Evolutionary conservation across 2,888 invertebrate species (phyloP), one percentile per base, ranked within the genome.

Genomic region (Phengaris alcon): DNA sequence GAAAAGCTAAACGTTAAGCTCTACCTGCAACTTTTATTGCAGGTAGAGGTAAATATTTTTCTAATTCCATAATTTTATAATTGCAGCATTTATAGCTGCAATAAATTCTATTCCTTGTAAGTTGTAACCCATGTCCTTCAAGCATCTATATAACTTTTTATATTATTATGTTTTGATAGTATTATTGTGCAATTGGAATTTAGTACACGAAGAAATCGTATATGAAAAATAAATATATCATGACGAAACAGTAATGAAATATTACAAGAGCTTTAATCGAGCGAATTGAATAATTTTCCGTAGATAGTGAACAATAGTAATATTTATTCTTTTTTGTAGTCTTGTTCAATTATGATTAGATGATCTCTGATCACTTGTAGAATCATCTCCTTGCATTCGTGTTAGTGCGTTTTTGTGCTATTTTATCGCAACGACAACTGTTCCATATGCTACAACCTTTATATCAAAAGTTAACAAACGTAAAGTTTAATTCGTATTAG

Each of bases 381-480:
- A 48, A 48, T 48, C 48, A 6, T 57, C 57, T 9, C 15, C 57
- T 57, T 22, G 55, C n/a, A 15, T 57, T 57, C 15, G 15, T 57
- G 9, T 57, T 13, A n/a, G 55, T 59, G 59, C 59, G 35, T 46
- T 46, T 68, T 68, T 5, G 5, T 15, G 10, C 22, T 22, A 22
- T 22, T 22, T 22, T 22, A 70, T 22, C 72, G 72, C 72, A 22
- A 22, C 35, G 54, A 52, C 35, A 1, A 13, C 5, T 4, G 7
- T 72, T 9, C 4, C 3, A 8, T 54, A 22, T 35, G 54, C 0
- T 12, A 13, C 3, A 13, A 48, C 12, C 72, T 52, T 22, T 35
- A 35, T 35, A 12, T 72, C 8, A 72, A 72, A 72, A 72, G 12
- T 13, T 48, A 22, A 48, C 35, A 75, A 75, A 75, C 48, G 55